These are phyloP conservation scores for Trissonchulus sp. DNA, from an alignment of 2,888 invertebrate species.

Conservation along the genomic window DNA sequence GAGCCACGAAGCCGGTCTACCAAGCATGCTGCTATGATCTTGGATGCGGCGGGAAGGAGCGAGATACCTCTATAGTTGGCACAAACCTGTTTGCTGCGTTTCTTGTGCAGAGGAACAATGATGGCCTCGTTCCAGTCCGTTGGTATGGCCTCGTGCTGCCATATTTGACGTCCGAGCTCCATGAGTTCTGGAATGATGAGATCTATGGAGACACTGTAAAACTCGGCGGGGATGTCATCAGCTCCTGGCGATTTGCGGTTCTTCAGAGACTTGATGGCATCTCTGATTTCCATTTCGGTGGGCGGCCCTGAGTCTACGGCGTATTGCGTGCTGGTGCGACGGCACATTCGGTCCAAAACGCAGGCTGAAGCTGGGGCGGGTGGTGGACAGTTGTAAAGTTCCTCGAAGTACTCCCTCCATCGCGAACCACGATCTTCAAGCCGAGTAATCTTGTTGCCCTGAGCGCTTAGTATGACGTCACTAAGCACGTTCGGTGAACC, in stretches of 20 bases:
- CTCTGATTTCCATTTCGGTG: not conserved
- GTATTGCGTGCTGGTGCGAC: not conserved
- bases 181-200: too few relatives aligned
- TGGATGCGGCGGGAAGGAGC: too few relatives aligned
- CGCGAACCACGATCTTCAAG: not conserved
- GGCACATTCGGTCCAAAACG: not conserved
- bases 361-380: not conserved
- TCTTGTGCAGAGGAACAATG: too few relatives aligned
- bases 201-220: too few relatives aligned
- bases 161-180: too few relatives aligned
- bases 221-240: not conserved
- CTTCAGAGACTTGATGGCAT: not conserved
- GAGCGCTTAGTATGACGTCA: not conserved
- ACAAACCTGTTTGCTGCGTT: too few relatives aligned
- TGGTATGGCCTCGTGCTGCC: too few relatives aligned
- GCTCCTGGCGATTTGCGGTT: not conserved
- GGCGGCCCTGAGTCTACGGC: not conserved
- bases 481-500: not conserved
- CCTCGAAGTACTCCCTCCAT: not conserved
- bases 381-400: not conserved
- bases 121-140: too few relatives aligned
- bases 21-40: too few relatives aligned
- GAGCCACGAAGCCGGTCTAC: too few relatives aligned
- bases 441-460: not conserved
- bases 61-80: too few relatives aligned